Base-by-base conservation (phyloP, 2,113 vertebrate species). In the Zosterops borbonicus region DNA sequence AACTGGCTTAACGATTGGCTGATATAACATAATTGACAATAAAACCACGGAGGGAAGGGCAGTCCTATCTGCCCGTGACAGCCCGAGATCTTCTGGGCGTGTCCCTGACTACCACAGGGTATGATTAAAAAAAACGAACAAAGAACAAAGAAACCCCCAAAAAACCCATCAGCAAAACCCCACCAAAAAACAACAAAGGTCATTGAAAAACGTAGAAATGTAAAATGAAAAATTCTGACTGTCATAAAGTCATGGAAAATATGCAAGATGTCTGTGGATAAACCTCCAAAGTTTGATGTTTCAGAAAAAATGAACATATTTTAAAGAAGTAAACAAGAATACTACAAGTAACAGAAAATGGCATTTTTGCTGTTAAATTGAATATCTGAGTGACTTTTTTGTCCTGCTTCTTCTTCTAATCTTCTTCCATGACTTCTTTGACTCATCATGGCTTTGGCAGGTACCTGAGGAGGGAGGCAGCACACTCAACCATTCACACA, bases 401-500 rank as follows among this genome's bases (percentile, higher is more conserved):
- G 6, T 21, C 52, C 12, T 5, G 15, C 2, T 37, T 12, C 22
- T 24, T 35, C 5, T 65, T 58, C 29, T 25, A 20, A 6, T 69
- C 19, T 39, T 69, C 14, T 58, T 58, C 28, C 42, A 5, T 22
- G 11, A 21, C 24, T 50, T 84, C 12, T 58, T 47, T 73, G 5
- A 6, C 19, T 47, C 13, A 12, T 41, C 6, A 1, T 27, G 21
- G 11, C 21, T 65, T 35, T 84, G n/a, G 3, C 1, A n/a, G 29
- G 9, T 19, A 23, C 31, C 22, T 39, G 2, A 12, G 6, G 17
- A 74, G 14, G 23, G 8, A 74, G 12, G 29, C 11, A 69, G 5
- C 4, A 1, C 28, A 19, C 5, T 28, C 35, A 67, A 6, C 10
- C n/a, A 14, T 8, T 25, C 22, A 27, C 3, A 2, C 5, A 75